These are phyloP conservation scores for Furcifer pardalis DNA, from an alignment of 2,797 vertebrate species.

Conservation along the genomic window DNA sequence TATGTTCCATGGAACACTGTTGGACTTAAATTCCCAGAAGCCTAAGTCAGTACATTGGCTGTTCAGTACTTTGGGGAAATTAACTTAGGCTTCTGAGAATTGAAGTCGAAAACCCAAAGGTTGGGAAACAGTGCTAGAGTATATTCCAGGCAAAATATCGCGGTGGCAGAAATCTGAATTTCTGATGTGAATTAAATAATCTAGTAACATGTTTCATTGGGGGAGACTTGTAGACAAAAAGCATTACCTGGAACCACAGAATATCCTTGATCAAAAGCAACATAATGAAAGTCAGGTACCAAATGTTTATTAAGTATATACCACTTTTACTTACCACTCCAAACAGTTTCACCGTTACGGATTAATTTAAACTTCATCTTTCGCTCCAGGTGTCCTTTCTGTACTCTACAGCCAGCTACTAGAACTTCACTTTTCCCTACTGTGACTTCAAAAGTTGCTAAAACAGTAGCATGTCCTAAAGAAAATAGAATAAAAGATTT, in stretches of 20 bases:
- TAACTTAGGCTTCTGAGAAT: too few species aligned
- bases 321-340: slow-evolving; percentile 84
- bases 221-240: neutral
- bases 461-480: slow-evolving; percentile 85
- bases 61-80: too few species aligned
- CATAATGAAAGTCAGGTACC: neutral
- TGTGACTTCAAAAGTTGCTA: slow-evolving; percentile 84
- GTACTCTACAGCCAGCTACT: slow-evolving; percentile 92
- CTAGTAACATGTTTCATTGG: neutral
- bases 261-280: neutral
- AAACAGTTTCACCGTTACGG: slow-evolving; percentile 78
- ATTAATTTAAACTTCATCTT: slow-evolving; percentile 84
- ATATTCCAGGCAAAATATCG: neutral
- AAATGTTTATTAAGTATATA: neutral
- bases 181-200: too few species aligned
- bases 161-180: neutral
- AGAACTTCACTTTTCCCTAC: slow-evolving; percentile 88
- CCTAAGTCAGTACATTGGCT: too few species aligned
- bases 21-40: too few species aligned
- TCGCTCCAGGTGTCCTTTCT: slow-evolving; percentile 88
- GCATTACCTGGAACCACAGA: too few species aligned
- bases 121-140: neutral
- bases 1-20: too few species aligned
- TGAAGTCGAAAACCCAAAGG: too few species aligned
- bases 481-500: slow-evolving; percentile 2